Conservation (phyloP, 1,140 invertebrate genomes). For the Eumeta japonica region DNA sequence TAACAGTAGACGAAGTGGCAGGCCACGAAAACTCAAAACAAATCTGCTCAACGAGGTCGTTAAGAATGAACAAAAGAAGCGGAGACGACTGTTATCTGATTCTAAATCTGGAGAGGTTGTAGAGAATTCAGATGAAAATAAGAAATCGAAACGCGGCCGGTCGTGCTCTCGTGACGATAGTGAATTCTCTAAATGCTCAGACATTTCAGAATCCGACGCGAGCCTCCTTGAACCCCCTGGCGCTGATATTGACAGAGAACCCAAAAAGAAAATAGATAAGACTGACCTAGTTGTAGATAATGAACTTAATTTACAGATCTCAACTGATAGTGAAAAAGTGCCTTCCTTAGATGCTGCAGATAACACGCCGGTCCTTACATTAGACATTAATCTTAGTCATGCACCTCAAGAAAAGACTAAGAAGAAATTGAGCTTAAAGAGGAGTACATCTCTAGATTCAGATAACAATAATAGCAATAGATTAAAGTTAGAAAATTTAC, state of each 20-base stretch:
- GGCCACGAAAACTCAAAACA: slow-evolving; percentile 59
- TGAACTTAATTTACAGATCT: slow-evolving; percentile 55
- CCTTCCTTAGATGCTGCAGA: slow-evolving; percentile 41
- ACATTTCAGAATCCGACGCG: slow-evolving; percentile 62
- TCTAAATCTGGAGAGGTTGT: slow-evolving; percentile 31
- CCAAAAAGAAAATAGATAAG: slow-evolving; percentile 55
- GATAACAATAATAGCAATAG: slow-evolving; percentile 55
- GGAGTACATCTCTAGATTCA: slow-evolving; percentile 52
- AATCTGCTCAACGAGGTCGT: slow-evolving; percentile 56
- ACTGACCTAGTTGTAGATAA: slow-evolving; percentile 53
- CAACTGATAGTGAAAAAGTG: slow-evolving; percentile 52
- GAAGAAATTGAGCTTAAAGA: slow-evolving; percentile 51
- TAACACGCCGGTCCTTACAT: no score
- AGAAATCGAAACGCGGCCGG: slow-evolving; percentile 57
- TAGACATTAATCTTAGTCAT: slow-evolving; percentile 36
- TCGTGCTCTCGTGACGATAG: slow-evolving; percentile 60
- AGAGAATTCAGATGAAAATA: slow-evolving; percentile 47
- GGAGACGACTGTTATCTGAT: slow-evolving; percentile 47
- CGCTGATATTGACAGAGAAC: slow-evolving; percentile 46
- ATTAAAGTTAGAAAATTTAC: slow-evolving; percentile 48
- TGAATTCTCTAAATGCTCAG: slow-evolving; percentile 60
- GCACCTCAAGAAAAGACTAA: slow-evolving; percentile 37
- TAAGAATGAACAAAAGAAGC: slow-evolving; percentile 51
- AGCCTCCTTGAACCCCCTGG: slow-evolving; percentile 60
- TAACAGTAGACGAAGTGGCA: slow-evolving; percentile 63